Percentiles rank a stretch among this genome's conserved stretches.
These are phyloP conservation scores for Tylochromis polylepis DNA, from an alignment of 2,113 vertebrate species.

Conservation along the genomic window DNA sequence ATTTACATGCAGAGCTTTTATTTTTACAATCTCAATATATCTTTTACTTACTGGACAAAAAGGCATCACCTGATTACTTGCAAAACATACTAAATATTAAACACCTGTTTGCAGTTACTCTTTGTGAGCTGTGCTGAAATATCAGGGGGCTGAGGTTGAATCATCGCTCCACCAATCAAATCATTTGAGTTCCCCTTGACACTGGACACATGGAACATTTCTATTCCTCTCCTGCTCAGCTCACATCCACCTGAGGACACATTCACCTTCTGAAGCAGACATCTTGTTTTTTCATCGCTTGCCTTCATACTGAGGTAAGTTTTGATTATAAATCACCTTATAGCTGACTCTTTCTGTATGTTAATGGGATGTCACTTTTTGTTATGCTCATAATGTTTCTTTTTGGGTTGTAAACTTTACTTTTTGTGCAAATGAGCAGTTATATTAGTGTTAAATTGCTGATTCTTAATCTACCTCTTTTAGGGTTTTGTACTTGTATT, in stretches of 20 bases:
- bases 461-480: background rate
- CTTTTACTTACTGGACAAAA: background rate
- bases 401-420: background rate
- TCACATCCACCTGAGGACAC: slow-evolving; percentile 1
- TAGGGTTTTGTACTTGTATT: background rate
- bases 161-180: slow-evolving; percentile 41
- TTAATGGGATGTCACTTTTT: background rate
- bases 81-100: background rate
- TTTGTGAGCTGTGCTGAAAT: background rate
- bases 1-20: background rate
- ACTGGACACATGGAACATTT: background rate
- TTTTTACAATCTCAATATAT: background rate
- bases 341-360: background rate
- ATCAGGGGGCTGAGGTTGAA: slow-evolving; percentile 1
- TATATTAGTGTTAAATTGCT: background rate
- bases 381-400: background rate
- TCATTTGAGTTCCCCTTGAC: background rate
- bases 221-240: background rate
- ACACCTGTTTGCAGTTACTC: background rate
- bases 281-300: background rate
- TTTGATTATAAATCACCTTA: background rate
- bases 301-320: background rate
- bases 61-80: background rate
- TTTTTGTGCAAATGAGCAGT: background rate
- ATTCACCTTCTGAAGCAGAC: background rate